phyloP scores from a whole-genome alignment of 2,797 vertebrate genomes.

The Peromyscus melanophrys region DNA sequence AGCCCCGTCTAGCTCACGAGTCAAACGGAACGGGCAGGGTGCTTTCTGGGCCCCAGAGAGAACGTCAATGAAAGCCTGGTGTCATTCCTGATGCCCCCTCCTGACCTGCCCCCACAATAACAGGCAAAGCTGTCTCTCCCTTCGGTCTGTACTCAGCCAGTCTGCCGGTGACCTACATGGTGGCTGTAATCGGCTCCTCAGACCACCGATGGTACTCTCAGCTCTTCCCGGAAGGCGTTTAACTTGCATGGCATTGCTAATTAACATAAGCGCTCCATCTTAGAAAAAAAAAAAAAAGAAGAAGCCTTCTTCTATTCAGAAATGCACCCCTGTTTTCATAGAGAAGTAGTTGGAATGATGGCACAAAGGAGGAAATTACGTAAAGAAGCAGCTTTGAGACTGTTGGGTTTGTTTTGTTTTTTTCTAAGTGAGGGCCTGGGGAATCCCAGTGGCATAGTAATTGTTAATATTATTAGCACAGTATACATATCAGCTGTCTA shows the following conservation, averaged over 20 bases:
- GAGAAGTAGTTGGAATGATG: neutral
- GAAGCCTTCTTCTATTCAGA: slow-evolving; percentile 46
- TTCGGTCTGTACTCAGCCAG: neutral
- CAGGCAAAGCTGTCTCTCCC: neutral
- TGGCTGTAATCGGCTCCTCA: neutral
- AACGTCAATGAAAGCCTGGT: slow-evolving; percentile 13
- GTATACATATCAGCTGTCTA: slow-evolving; percentile 98
- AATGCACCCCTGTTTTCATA: neutral
- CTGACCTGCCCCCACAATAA: neutral
- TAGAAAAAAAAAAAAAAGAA: no score
- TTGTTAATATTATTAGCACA: slow-evolving; percentile 98
- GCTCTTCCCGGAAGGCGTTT: slow-evolving; percentile 31
- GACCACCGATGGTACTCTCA: neutral
- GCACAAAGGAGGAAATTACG: slow-evolving; percentile 50
- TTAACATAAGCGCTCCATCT: slow-evolving; percentile 17
- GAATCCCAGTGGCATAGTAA: slow-evolving; percentile 92
- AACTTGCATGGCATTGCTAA: slow-evolving; percentile 9
- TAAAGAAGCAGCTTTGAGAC: slow-evolving; percentile 79
- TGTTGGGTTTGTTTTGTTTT: neutral
- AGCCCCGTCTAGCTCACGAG: neutral
- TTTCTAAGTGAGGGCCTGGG: slow-evolving; percentile 72
- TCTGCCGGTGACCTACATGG: neutral
- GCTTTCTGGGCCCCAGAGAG: neutral
- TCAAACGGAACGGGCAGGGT: neutral
- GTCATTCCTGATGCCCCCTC: neutral